Percentiles rank a stretch among this genome's conserved stretches.
Conservation (phyloP, 2,888 invertebrate species). For the Hirtodrosophila trivittata region DNA sequence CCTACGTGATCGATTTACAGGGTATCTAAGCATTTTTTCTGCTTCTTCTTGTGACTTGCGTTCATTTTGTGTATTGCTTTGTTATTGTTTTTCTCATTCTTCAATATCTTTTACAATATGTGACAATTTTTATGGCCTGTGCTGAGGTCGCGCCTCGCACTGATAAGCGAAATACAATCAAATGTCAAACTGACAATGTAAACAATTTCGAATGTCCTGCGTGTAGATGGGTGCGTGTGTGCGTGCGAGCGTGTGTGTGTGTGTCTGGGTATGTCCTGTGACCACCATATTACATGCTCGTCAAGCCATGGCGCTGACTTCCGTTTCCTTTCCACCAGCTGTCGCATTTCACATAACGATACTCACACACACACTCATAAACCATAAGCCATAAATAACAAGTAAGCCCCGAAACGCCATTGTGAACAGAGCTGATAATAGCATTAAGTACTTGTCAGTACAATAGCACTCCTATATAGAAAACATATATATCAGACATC, state of each 20-base stretch:
- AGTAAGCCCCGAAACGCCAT: constrained; percentile 14
- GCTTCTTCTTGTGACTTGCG: constrained; percentile 5
- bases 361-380: constrained; percentile 26
- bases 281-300: constrained; percentile 45
- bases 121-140: constrained; percentile 62
- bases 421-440: constrained; percentile 44
- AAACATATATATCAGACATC: too few relatives aligned
- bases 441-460: constrained; percentile 13
- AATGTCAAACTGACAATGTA: constrained; percentile 73
- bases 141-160: constrained; percentile 44
- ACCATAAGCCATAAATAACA: constrained; percentile 64
- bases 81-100: not conserved
- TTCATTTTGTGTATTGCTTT: constrained; percentile 13
- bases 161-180: constrained; percentile 69
- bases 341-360: constrained; percentile 38
- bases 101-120: constrained; percentile 43
- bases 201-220: constrained; percentile 66
- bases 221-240: constrained; percentile 13
- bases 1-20: too few relatives aligned
- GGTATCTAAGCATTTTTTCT: constrained; percentile 4
- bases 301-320: constrained; percentile 57
- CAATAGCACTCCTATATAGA: too few relatives aligned
- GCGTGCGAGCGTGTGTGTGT: constrained; percentile 4
- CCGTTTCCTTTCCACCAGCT: constrained; percentile 50
- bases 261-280: constrained; percentile 28